Evolutionary conservation across 2,113 vertebrate species (phyloP).

Genomic region (Pleuronectes platessa): DNA sequence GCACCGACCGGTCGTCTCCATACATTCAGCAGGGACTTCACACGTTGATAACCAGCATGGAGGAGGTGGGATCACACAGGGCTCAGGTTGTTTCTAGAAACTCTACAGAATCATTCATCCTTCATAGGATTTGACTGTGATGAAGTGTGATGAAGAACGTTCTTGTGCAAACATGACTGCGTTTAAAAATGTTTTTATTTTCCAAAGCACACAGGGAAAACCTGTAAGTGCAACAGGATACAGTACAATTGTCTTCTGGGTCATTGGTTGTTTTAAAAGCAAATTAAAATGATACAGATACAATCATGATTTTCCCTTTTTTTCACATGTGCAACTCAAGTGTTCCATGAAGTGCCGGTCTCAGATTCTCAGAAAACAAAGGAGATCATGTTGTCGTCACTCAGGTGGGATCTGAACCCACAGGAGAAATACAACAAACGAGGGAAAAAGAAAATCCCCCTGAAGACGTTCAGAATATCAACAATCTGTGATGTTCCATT

Average conservation of each 20-base stretch:
- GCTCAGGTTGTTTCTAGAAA: no score
- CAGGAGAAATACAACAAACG: background rate
- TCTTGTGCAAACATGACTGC: background rate
- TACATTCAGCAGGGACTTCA: conserved; percentile 70
- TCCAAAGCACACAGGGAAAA: conserved; percentile 5
- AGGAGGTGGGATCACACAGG: background rate
- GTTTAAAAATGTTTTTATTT: background rate
- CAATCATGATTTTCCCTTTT: background rate
- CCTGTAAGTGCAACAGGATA: conserved; percentile 13
- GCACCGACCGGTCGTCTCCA: conserved; percentile 61
- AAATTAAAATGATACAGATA: conserved; percentile 4
- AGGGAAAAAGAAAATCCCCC: background rate
- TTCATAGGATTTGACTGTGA: no score
- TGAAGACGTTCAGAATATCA: no score
- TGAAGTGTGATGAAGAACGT: no score
- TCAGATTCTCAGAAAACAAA: background rate
- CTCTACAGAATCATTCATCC: no score
- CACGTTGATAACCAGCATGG: conserved; percentile 40
- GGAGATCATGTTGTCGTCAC: no score
- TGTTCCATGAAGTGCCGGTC: background rate
- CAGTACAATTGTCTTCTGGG: conserved; percentile 26
- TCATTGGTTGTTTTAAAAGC: conserved; percentile 1
- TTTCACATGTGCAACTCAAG: background rate
- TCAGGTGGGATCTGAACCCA: background rate
- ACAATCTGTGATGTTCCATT: no score